Base-by-base conservation (phyloP, 2,113 vertebrate genomes). In the Ochotona curzoniae region DNA sequence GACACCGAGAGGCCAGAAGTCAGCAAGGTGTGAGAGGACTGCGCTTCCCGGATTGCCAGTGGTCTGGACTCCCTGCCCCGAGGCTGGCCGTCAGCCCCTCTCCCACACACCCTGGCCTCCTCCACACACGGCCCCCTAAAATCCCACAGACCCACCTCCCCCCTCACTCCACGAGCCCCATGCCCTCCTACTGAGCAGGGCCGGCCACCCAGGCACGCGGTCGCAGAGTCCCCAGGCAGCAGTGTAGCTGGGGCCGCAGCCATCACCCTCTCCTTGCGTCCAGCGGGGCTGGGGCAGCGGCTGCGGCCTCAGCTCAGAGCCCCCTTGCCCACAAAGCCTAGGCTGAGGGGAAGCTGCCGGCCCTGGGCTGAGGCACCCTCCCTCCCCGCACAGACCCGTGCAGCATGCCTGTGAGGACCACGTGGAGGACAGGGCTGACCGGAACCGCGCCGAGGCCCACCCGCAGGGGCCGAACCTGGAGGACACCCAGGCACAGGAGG, bases 381-480 rank as follows among this genome's bases (percentile, higher is more conserved):
- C n/a, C 17, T 30, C 21, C 8, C 66, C 18, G 6, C 61, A 28
- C 28, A 98, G 98, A 61, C 93, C 97, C 86, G 80, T 63, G 0
- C 92, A 30, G 23, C 87, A 82, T 9, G 51, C 71, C 0, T 96
- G 89, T 0, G 73, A 73, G 0, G 96, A 94, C 44, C 38, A 44
- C 4, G 38, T 44, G 38, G 97, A 98, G 75, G 94, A 96, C 0
- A 3, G 93, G 11, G 87, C 91, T 0, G 10, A 7, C 15, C 96
- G 97, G 93, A 94, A 92, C 73, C 98, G 98, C 94, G 97, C 98
- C 0, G 85, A 98, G 92, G 97, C 93, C 95, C 97, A 97, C 74
- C 95, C 99, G 95, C 98, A 99, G 97, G 98, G 76, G 5, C 96
- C 95, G 2, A 21, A 8, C 26, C 30, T 57, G 0, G 47, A 38